Evolutionary conservation across 2,113 vertebrate genomes (phyloP).

Genomic region (Phaethon lepturus): DNA sequence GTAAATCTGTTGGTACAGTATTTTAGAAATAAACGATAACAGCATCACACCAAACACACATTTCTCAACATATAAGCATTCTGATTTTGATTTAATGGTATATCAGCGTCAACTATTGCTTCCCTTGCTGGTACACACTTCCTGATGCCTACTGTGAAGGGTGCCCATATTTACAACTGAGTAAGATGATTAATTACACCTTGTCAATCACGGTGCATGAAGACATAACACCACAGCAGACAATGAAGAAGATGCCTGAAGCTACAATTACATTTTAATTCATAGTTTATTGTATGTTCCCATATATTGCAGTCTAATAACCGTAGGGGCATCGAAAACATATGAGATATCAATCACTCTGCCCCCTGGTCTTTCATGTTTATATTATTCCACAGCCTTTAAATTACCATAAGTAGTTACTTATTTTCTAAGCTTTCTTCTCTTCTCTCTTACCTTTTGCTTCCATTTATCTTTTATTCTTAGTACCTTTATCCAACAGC

Average conservation of each 20-base stretch:
- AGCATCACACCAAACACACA: slow-evolving; percentile 84
- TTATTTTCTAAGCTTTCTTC: slow-evolving; percentile 63
- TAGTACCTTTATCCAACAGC: slow-evolving; percentile 67
- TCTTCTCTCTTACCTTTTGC: slow-evolving; percentile 60
- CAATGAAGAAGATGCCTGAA: slow-evolving; percentile 84
- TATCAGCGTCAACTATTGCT: slow-evolving; percentile 81
- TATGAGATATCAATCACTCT: slow-evolving; percentile 82
- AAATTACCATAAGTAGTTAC: slow-evolving; percentile 65
- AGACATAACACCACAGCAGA: slow-evolving; percentile 85
- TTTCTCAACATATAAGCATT: slow-evolving; percentile 72
- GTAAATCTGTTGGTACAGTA: slow-evolving; percentile 85
- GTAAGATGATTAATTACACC: slow-evolving; percentile 89
- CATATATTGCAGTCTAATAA: slow-evolving; percentile 82
- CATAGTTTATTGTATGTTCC: slow-evolving; percentile 82
- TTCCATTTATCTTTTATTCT: slow-evolving; percentile 71
- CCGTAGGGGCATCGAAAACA: slow-evolving; percentile 75
- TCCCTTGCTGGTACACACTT: slow-evolving; percentile 83
- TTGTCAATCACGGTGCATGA: slow-evolving; percentile 87
- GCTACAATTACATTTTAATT: slow-evolving; percentile 85
- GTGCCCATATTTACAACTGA: slow-evolving; percentile 86
- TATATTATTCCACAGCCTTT: slow-evolving; percentile 60
- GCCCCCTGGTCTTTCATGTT: slow-evolving; percentile 69
- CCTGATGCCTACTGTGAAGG: slow-evolving; percentile 84
- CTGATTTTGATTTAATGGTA: slow-evolving; percentile 83
- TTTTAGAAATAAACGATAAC: slow-evolving; percentile 83